Evolutionary conservation across 92 coral and sea anemone genomes (phyloP), one percentile per base, ranked within the genome.

Genomic region (Epizoanthus rinbou): DNA sequence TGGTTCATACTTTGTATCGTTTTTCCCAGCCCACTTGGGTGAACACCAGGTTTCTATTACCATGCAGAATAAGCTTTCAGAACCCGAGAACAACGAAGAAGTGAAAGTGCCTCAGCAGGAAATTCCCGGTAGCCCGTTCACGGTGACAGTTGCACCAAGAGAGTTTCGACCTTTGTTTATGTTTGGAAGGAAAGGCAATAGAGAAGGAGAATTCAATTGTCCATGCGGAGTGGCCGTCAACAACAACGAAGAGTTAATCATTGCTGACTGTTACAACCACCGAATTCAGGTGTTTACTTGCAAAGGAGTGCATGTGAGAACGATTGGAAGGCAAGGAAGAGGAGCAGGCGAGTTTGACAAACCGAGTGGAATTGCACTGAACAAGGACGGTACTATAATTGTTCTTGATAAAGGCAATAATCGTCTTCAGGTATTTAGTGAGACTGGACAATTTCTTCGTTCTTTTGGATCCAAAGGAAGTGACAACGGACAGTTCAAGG

Each of bases 201-300:
- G 16, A 45, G 11, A 3, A 59, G 83, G 84, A 19, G 68, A 16
- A 19, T 53, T 85, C 23, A 24, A 17, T 21, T 8, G 9, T 2
- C 84, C 88, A 15, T 57, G 69, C 67, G 88, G 79, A n/a, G 50
- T 85, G 65, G 84, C 84, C 53, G 88, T 85, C 37, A 85, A 54
- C 37, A 13, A 19, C 75, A 15, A 72, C 5, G 57, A 75, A 43
- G 84, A 76, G 68, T 65, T 85, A 58, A 64, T 73, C 28, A 82
- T 75, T 23, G 75, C 74, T 5, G 81, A 75, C 4, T n/a, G 19
- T 24, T 33, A 47, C 5, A 66, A 76, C 18, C 59, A 64, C 83
- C 64, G 83, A 10, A 69, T 85, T 52, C 83, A 85, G 17, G 57
- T 85, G 14, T 75, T 76, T 39, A 43, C 11, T 0, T 24, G 62